Conservation (phyloP, 2,113 vertebrate species). For the Corythornis cristatus region DNA sequence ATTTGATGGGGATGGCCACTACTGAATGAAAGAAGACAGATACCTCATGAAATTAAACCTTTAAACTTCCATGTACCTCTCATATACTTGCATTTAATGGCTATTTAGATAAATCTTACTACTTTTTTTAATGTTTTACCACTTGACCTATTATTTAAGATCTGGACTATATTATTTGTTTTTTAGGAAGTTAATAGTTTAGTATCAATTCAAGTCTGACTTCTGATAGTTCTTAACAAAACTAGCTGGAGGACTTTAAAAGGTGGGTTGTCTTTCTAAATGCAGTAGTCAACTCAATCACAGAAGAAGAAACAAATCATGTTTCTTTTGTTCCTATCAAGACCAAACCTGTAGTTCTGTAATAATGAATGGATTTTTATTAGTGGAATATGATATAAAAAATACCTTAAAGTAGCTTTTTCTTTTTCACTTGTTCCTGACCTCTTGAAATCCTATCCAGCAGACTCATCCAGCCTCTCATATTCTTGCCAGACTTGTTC, state of each 20-base stretch:
- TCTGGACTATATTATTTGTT: background rate
- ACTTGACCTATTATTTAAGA: background rate
- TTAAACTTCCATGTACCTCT: background rate
- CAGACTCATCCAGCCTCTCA: background rate
- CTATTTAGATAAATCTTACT: background rate
- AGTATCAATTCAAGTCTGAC: background rate
- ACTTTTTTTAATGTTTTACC: background rate
- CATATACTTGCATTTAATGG: background rate
- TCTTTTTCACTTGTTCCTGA: background rate
- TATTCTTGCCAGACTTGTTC: background rate
- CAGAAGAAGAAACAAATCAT: background rate
- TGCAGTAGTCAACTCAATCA: background rate
- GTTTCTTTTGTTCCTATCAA: background rate
- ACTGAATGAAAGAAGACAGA: background rate
- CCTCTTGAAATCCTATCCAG: background rate
- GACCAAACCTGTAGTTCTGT: background rate
- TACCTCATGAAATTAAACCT: background rate
- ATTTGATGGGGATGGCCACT: background rate
- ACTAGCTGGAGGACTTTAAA: background rate
- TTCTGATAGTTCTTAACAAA: background rate
- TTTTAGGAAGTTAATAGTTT: background rate
- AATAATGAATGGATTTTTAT: background rate
- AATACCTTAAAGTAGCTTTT: background rate
- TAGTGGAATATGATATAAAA: background rate
- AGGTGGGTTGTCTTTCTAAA: background rate